A percentile compares a stretch with the other conserved stretches of the same genome.
Evolutionary conservation across 2,113 vertebrate genomes (phyloP).

Genomic region (Podarcis raffonei): DNA sequence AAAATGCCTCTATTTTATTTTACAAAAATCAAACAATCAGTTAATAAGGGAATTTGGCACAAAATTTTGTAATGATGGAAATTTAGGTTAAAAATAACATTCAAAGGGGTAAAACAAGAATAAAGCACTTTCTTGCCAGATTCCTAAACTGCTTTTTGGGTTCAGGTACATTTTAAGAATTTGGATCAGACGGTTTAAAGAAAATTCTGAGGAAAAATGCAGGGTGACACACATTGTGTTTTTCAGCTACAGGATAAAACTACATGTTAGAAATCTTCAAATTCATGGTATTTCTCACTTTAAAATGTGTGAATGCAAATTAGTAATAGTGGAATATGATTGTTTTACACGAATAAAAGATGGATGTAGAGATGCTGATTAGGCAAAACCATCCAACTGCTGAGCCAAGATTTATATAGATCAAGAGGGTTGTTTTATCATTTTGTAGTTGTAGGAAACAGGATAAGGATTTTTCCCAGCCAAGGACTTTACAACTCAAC

Average conservation of each 20-base stretch:
- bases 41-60: not conserved
- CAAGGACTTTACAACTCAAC: not conserved
- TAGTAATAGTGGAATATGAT: not conserved
- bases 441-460: not conserved
- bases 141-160: not conserved
- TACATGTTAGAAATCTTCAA: not conserved
- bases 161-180: not conserved
- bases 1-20: not conserved
- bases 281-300: not conserved
- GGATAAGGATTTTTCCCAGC: not conserved
- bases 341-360: not conserved
- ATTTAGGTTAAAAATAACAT: not conserved
- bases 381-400: not conserved
- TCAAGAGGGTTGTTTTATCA: constrained; percentile 1
- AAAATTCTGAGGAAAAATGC: not conserved
- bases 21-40: not conserved
- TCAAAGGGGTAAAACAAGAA: not conserved
- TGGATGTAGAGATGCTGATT: not conserved
- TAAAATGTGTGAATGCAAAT: not conserved
- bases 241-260: too few relatives aligned
- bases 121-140: not conserved
- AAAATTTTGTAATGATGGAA: not conserved
- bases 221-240: not conserved
- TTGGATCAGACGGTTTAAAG: not conserved
- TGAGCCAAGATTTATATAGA: constrained; percentile 5